A percentile compares a stretch with the other conserved stretches of the same genome.
phyloP scores from a whole-genome alignment of 2,113 vertebrate genomes.

The Plotosus lineatus region DNA sequence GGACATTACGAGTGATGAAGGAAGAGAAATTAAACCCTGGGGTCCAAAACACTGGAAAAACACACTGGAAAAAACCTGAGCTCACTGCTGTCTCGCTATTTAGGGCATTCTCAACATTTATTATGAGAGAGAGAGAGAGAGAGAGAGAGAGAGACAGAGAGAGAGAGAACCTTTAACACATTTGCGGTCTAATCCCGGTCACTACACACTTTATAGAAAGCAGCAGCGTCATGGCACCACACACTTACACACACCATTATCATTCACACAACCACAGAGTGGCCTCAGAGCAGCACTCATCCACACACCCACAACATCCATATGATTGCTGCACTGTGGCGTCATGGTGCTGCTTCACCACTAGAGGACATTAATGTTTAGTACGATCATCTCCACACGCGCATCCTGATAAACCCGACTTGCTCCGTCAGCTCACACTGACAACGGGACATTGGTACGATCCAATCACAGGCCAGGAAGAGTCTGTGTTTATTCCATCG shows the following conservation, averaged over 20 bases:
- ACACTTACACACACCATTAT: no score
- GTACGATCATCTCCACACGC: conserved; percentile 42
- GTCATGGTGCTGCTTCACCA: conserved; percentile 40
- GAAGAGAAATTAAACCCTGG: not conserved
- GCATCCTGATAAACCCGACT: conserved; percentile 44
- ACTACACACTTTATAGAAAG: not conserved
- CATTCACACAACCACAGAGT: not conserved
- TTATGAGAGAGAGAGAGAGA: no score
- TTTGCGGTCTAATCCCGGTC: no score
- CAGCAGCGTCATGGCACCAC: not conserved
- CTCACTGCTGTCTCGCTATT: not conserved
- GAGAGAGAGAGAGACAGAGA: no score
- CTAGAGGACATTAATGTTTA: conserved; percentile 52
- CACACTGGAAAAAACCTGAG: no score
- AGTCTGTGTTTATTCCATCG: conserved; percentile 5
- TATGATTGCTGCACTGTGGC: no score
- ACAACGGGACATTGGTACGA: conserved; percentile 30
- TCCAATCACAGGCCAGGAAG: conserved; percentile 20
- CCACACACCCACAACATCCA: not conserved
- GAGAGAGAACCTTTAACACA: no score
- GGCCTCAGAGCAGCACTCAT: not conserved
- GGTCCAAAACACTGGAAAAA: not conserved
- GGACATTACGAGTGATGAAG: not conserved
- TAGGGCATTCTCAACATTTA: no score
- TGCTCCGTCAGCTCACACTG: conserved; percentile 32